Conservation (phyloP, 2,113 vertebrate genomes). For the Kryptolebias marmoratus region DNA sequence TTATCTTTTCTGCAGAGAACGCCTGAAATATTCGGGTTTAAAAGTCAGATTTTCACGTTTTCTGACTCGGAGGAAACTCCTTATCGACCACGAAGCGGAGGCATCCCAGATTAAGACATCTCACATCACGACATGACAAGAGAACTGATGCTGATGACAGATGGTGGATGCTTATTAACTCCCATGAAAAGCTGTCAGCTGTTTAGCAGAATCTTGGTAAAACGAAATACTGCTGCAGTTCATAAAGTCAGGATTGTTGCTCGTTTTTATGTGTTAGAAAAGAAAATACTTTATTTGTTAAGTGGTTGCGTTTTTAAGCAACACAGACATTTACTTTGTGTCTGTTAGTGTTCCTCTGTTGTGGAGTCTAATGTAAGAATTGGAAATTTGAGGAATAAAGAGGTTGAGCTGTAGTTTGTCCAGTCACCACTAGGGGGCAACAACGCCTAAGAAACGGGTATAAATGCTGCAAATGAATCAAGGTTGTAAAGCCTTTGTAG, state of each 20-base stretch:
- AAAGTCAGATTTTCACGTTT: background rate
- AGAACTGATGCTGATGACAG: slow-evolving; percentile 44
- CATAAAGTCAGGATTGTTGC: slow-evolving; percentile 1
- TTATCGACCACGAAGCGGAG: slow-evolving; percentile 31
- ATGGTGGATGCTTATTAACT: slow-evolving; percentile 54
- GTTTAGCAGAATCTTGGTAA: slow-evolving; percentile 45
- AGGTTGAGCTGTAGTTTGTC: slow-evolving; percentile 27
- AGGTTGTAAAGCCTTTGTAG: slow-evolving; percentile 39
- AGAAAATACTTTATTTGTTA: background rate
- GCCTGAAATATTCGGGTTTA: slow-evolving; percentile 4
- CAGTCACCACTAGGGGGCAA: slow-evolving; percentile 77
- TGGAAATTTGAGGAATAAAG: background rate
- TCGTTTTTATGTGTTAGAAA: background rate
- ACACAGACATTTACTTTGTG: background rate
- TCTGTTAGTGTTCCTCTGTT: slow-evolving; percentile 14
- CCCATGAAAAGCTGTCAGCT: slow-evolving; percentile 41
- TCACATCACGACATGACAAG: slow-evolving; percentile 55
- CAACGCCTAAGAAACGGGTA: slow-evolving; percentile 61
- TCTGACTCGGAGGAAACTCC: slow-evolving; percentile 38
- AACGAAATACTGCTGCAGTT: slow-evolving; percentile 38
- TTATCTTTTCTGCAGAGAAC: slow-evolving; percentile 19
- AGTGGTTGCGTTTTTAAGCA: background rate
- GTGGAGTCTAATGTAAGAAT: slow-evolving; percentile 3
- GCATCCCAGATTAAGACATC: slow-evolving; percentile 56
- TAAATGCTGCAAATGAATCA: slow-evolving; percentile 49